Evolutionary conservation across 1,140 invertebrate genomes (phyloP).

Genomic region (Apocrypta bakeri): DNA sequence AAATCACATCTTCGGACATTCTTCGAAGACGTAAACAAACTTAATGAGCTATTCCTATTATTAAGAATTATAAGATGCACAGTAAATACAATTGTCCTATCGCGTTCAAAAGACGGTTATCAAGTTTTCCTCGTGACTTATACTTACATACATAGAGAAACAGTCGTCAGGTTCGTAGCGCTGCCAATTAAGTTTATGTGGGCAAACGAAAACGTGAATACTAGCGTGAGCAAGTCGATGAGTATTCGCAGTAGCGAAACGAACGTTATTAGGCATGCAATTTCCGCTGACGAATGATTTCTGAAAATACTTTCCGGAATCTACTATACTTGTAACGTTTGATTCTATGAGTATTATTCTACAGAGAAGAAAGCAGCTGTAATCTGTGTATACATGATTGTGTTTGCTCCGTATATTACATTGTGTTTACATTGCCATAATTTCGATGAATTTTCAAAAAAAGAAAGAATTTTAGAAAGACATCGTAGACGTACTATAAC

Average conservation of each 20-base stretch:
- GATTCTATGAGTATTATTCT: no score
- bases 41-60: no score
- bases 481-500: no score
- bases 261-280: not conserved
- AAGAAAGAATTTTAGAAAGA: no score
- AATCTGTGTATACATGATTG: no score
- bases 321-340: not conserved
- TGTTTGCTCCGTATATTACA: no score
- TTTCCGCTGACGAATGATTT: slow-evolving; percentile 8
- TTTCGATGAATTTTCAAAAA: no score
- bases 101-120: not conserved
- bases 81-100: not conserved
- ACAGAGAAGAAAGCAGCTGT: no score
- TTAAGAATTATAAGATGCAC: not conserved
- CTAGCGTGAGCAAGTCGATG: not conserved
- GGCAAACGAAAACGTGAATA: not conserved
- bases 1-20: no score
- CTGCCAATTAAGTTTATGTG: not conserved
- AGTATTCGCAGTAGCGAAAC: not conserved
- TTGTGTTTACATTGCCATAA: no score
- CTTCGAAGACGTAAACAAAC: no score
- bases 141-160: not conserved
- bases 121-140: slow-evolving; percentile 5
- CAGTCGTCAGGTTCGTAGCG: not conserved
- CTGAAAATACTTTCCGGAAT: not conserved